phyloP scores from a whole-genome alignment of 2,797 vertebrate genomes.

The Epinephelus awoara region DNA sequence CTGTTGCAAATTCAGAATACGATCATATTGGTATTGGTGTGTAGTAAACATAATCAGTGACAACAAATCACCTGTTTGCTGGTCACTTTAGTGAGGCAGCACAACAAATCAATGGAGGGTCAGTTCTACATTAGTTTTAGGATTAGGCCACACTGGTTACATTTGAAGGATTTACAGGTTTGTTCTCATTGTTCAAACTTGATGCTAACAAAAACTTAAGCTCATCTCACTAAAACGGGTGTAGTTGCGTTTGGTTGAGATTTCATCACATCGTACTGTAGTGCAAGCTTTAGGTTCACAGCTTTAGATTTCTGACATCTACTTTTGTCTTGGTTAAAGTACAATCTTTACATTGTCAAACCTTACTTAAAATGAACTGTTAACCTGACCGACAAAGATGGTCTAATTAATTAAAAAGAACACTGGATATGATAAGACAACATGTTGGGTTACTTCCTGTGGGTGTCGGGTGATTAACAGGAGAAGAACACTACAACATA shows the following conservation, averaged over 20 bases:
- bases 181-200: neutral
- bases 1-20: no score
- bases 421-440: neutral
- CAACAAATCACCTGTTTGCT: no score
- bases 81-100: no score
- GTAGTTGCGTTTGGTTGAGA: neutral
- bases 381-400: conserved; percentile 2
- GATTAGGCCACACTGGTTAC: no score
- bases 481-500: neutral
- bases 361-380: neutral
- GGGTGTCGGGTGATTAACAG: conserved; percentile 7
- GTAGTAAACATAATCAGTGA: no score
- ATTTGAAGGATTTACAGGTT: no score
- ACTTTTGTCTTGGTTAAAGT: neutral
- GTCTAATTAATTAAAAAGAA: conserved; percentile 17
- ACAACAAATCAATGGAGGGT: no score
- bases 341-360: neutral
- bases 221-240: neutral
- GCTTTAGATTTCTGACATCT: neutral
- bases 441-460: conserved; percentile 7
- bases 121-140: no score
- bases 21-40: no score
- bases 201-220: neutral
- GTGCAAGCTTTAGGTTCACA: neutral
- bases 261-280: neutral